These are phyloP conservation scores for Mus pahari DNA, from an alignment of 2,113 vertebrate species.

Conservation along the genomic window DNA sequence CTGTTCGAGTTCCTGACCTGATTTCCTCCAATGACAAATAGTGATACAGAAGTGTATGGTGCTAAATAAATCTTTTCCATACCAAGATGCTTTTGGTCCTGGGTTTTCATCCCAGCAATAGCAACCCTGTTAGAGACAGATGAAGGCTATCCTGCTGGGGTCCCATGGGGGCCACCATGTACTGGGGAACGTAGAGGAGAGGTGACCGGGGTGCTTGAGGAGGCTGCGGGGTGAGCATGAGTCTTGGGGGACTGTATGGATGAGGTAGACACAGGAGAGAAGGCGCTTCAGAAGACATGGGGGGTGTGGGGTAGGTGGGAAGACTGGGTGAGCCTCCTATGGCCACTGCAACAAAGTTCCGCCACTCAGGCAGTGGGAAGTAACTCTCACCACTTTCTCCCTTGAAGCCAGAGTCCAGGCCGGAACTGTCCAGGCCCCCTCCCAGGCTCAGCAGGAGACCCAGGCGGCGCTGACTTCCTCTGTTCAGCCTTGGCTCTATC, in stretches of 20 bases:
- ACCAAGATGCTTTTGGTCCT: background rate
- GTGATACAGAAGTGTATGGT: background rate
- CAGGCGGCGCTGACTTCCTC: background rate
- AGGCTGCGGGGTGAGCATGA: background rate
- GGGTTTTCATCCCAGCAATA: background rate
- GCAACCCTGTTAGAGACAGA: too few species aligned
- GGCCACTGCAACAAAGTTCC: background rate
- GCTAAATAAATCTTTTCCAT: background rate
- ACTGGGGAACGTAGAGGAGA: background rate
- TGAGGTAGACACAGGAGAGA: background rate
- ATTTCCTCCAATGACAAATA: background rate
- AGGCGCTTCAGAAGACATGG: background rate
- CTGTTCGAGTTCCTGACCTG: background rate
- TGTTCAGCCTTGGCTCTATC: too few species aligned
- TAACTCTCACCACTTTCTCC: too few species aligned
- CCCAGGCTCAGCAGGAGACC: background rate
- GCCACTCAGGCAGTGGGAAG: accelerated
- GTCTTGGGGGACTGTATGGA: too few species aligned
- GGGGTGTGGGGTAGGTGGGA: too few species aligned
- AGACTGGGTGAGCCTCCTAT: background rate
- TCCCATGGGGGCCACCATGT: accelerated
- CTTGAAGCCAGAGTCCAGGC: background rate
- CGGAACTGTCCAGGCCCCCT: accelerated
- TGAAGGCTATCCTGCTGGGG: accelerated
- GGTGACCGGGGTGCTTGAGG: background rate